Base-by-base conservation (phyloP, 92 coral and sea anemone genomes). In the Virgularia gustaviana region DNA sequence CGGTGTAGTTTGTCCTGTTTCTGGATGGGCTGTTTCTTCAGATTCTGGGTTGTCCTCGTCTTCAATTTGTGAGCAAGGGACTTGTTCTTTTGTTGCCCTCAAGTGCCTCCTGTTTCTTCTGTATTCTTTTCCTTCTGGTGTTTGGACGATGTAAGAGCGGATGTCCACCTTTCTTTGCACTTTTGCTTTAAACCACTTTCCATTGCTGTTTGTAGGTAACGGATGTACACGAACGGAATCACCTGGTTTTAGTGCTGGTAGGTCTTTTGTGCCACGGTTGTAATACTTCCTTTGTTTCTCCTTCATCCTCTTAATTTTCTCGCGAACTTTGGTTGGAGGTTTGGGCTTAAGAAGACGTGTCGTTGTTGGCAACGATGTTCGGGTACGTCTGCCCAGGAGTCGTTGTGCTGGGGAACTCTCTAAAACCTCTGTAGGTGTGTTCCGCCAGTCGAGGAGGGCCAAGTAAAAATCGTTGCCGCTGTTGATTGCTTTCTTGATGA, bases 101-200 rank as follows among this genome's bases (percentile, higher is more conserved):
- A 83, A 79, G 58, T 83, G 84, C 54, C 84, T 64, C 42, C 80
- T 9, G 61, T 78, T 85, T 59, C 85, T 45, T 51, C 83, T 63
- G 53, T 85, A 85, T 63, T 49, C 61, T 57, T 70, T 36, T 1
- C 85, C 88, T 20, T 79, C 79, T 35, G 81, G 82, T 43, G 85
- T 85, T 47, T 80, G 68, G n/a, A 84, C 81, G 28, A 74, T 70
- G 63, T 80, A 84, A 2, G 81, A 80, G 13, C 85, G 57, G 31
- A 78, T 80, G 18, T 61, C 60, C 35, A 56, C 15, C 60, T 63
- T 75, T 34, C 31, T 16, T 7, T 45, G 42, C 27, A 63, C 73
- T 62, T 38, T 76, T n/a, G 79, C 87, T 61, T 56, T 85, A 18
- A 81, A 68, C 89, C 89, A 85, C 30, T 63, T 65, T 24, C 77